A percentile compares a stretch with the other conserved stretches of the same genome.
phyloP scores from a whole-genome alignment of 2,113 vertebrate species.

The Atlantisia rogersi region DNA sequence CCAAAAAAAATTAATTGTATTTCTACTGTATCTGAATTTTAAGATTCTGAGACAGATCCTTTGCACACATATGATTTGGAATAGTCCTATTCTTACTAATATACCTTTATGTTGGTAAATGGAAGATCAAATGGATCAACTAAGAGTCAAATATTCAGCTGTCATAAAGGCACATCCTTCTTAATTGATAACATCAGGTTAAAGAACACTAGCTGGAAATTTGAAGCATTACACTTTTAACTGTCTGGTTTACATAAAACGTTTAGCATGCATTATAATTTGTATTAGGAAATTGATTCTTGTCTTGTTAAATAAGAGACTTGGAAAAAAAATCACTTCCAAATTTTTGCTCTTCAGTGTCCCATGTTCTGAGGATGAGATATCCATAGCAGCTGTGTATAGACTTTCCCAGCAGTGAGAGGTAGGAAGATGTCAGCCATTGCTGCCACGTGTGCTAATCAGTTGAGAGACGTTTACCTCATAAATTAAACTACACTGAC shows the following conservation, averaged over 20 bases:
- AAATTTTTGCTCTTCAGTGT: neutral
- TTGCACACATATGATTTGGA: neutral
- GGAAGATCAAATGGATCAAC: neutral
- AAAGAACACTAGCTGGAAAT: neutral
- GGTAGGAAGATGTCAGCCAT: neutral
- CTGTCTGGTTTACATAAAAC: neutral
- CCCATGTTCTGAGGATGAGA: neutral
- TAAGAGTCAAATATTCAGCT: neutral
- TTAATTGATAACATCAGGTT: neutral
- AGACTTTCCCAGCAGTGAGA: neutral
- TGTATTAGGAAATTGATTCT: neutral
- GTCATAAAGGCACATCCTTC: neutral
- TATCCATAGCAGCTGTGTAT: neutral
- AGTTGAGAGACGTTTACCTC: neutral
- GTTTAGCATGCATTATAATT: neutral
- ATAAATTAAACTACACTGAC: conserved; percentile 21
- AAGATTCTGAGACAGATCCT: neutral
- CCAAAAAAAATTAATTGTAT: neutral
- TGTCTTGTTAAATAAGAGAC: neutral
- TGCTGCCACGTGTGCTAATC: neutral
- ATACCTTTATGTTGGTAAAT: neutral
- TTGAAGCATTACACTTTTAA: neutral
- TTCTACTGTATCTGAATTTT: neutral
- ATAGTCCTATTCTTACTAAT: neutral
- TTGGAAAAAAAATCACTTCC: neutral